Evolutionary conservation across 2,888 invertebrate species (phyloP), one percentile per base, ranked within the genome.

Genomic region (Dendrolimus pini): DNA sequence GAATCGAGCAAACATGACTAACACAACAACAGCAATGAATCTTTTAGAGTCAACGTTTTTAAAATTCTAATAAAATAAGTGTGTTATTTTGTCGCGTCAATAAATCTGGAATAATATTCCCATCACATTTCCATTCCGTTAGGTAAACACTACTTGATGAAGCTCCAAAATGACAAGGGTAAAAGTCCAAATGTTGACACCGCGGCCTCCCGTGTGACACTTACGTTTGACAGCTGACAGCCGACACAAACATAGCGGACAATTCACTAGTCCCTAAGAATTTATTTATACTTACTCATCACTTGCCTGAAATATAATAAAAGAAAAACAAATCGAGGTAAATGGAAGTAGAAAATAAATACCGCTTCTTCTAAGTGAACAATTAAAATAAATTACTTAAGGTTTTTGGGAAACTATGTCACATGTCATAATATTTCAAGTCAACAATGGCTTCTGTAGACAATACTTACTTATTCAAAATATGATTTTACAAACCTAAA

Each of bases 181-280:
- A 67, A 61, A 68, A 70, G 59, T 69, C 66, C 63, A 60, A 66
- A 65, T 61, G 69, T 64, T 69, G 73, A 70, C 72, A 67, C 58
- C 58, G 58, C 41, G 55, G 65, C 58, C 60, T 58, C 57, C 58
- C 60, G 58, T 56, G 63, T 70, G 71, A 65, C 68, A 66, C 62
- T 67, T 60, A 62, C 57, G 54, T 69, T 68, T 75, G 74, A 77
- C 74, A 76, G 61, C 57, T 73, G 73, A 71, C 70, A 69, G 64
- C 61, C 58, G 61, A 61, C 61, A 65, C 65, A 70, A 72, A 71
- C 62, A 71, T 68, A 62, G 65, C 64, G 60, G 57, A 54, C 47
- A 52, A 54, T 53, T 54, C 47, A 42, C 47, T 47, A 47, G 47
- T 9, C 12, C 47, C 47, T 47, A 47, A 47, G 47, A 47, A 47